Conservation (phyloP, 2,888 invertebrate genomes). For the Pollenia labialis region DNA sequence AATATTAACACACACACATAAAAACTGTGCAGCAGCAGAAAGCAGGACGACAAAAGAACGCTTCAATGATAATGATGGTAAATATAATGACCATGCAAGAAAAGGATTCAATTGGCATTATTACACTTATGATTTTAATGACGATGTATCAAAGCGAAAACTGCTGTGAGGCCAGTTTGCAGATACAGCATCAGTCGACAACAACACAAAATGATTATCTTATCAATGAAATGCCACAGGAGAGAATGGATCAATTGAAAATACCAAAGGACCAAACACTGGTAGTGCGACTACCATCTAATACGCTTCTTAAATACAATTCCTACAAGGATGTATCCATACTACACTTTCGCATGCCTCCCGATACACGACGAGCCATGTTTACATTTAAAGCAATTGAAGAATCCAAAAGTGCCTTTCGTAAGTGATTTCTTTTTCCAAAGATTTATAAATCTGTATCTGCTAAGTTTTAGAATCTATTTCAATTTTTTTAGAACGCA, state of each 20-base stretch:
- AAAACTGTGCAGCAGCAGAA: not conserved
- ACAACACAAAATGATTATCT: conserved; percentile 72
- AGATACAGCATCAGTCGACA: conserved; percentile 76
- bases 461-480: not conserved
- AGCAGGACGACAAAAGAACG: not conserved
- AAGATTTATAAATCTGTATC: not conserved
- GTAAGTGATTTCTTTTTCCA: conserved; percentile 78
- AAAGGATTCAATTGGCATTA: conserved; percentile 16
- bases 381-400: conserved; percentile 84
- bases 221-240: conserved; percentile 75
- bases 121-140: conserved; percentile 31
- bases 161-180: conserved; percentile 75
- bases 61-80: not conserved
- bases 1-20: not conserved
- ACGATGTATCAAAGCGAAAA: conserved; percentile 68
- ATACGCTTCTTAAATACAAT: conserved; percentile 85
- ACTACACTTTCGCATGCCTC: conserved; percentile 86
- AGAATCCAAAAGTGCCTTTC: conserved; percentile 84
- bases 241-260: conserved; percentile 78
- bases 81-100: conserved; percentile 35
- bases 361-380: conserved; percentile 84
- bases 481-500: conserved; percentile 84
- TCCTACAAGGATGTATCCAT: conserved; percentile 87
- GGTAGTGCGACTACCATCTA: conserved; percentile 84
- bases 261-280: conserved; percentile 80